These are phyloP conservation scores for Coelinius sp. DNA, from an alignment of 2,888 invertebrate genomes.

Conservation along the genomic window DNA sequence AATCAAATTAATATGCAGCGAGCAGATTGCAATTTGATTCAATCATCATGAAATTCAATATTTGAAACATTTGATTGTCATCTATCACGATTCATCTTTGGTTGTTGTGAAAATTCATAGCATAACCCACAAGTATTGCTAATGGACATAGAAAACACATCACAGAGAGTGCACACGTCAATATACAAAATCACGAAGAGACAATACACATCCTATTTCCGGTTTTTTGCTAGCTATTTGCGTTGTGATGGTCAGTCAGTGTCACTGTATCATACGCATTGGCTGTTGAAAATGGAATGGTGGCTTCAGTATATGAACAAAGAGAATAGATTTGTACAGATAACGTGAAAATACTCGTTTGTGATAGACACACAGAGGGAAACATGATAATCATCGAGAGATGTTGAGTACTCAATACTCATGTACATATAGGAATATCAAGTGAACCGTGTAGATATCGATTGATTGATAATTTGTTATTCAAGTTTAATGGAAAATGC, in stretches of 20 bases:
- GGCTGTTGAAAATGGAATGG: background rate
- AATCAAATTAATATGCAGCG: background rate
- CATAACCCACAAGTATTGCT: background rate
- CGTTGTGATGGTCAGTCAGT: background rate
- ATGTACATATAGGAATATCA: too few relatives aligned
- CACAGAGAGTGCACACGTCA: background rate
- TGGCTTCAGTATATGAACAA: too few relatives aligned
- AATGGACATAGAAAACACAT: conserved; percentile 7
- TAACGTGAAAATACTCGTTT: background rate
- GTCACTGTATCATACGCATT: background rate
- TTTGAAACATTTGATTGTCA: background rate
- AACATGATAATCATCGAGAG: too few relatives aligned
- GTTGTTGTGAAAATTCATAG: background rate
- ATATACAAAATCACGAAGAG: conserved; percentile 41
- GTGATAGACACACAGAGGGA: background rate
- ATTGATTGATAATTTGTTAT: too few relatives aligned
- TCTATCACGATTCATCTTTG: background rate
- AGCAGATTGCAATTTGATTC: background rate
- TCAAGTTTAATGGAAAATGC: too few relatives aligned
- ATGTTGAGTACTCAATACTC: too few relatives aligned
- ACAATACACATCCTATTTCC: conserved; percentile 59
- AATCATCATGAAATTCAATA: background rate
- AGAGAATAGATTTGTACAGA: background rate
- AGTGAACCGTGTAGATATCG: too few relatives aligned
- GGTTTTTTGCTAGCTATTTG: conserved; percentile 32